Conservation (phyloP, 1,140 invertebrate genomes). For the Parasteatoda tepidariorum region DNA sequence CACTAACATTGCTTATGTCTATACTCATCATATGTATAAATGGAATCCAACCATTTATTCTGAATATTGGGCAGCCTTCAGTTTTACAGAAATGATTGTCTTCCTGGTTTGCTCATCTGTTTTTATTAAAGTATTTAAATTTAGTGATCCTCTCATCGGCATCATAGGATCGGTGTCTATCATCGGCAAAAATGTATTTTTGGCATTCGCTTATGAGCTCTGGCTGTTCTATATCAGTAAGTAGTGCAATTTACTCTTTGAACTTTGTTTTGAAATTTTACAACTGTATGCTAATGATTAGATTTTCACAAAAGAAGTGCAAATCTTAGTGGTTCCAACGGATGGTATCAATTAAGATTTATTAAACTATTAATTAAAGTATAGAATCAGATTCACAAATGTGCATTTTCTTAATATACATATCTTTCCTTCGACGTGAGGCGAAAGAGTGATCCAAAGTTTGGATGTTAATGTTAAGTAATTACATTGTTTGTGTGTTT, state of each 20-base stretch:
- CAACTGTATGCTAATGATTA: too few relatives aligned
- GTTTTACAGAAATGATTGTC: constrained; percentile 40
- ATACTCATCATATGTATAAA: constrained; percentile 43
- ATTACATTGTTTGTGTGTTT: too few relatives aligned
- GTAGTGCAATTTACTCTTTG: background rate
- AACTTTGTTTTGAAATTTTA: too few relatives aligned
- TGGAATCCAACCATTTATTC: constrained; percentile 33
- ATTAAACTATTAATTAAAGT: background rate
- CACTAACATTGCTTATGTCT: constrained; percentile 43
- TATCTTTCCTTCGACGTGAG: too few relatives aligned
- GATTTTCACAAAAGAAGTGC: background rate
- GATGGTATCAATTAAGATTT: background rate
- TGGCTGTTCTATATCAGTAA: constrained; percentile 43
- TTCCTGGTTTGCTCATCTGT: constrained; percentile 1
- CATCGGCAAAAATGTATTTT: constrained; percentile 42
- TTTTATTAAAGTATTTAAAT: constrained; percentile 11
- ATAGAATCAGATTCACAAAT: background rate
- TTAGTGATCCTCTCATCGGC: constrained; percentile 34
- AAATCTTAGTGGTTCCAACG: background rate
- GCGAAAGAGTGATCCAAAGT: too few relatives aligned
- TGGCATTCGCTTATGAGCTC: constrained; percentile 10
- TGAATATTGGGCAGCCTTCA: constrained; percentile 44
- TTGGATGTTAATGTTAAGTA: too few relatives aligned
- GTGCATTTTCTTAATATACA: background rate
- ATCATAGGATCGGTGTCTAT: constrained; percentile 33